Base-by-base conservation (phyloP, 1,140 invertebrate genomes). In the Orchesella cincta region DNA sequence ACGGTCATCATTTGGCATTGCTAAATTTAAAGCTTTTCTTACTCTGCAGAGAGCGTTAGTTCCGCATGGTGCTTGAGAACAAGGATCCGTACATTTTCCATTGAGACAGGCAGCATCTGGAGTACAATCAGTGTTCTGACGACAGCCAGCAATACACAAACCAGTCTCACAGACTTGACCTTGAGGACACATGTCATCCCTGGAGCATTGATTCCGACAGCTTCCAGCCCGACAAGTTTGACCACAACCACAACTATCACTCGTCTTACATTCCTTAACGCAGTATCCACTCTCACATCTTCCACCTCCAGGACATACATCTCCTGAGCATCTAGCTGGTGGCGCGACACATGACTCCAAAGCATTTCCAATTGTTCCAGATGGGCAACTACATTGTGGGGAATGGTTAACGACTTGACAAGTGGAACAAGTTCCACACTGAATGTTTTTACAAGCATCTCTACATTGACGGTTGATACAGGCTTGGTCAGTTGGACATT, bases 341-440 rank as follows among this genome's bases (percentile, higher is more conserved):
- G 89, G 88, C 84, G 90, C 90, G 26, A 88, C 87, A 80, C 94
- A 95, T 78, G 90, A 89, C 1, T 92, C 88, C 0, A 93, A 85
- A 12, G 94, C 92, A 85, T 95, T 93, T 35, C 94, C 94, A 34
- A 93, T 88, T 74, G 91, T 93, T 83, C 91, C 91, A 33, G 89
- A 86, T 1, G 93, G 91, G 83, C 94, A 97, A 81, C 90, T 92
- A 83, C 94, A 97, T 81, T 93, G 92, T 0, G 92, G 90, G 34
- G 91, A 89, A 82, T 95, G 93, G 85, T 94, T 93, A 34, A 92
- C 88, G 1, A 95, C 93, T 81, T 90, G 87, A 83, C 94, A 96
- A 35, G 90, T 87, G 20, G 94, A 93, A 85, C 94, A 96, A 76
- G 90, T 89, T 39, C 94, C 94, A 84, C 94, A 96, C 51, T 85